These are phyloP conservation scores for Dendrocincla tyrannina DNA, from an alignment of 2,797 vertebrate genomes.

Conservation along the genomic window DNA sequence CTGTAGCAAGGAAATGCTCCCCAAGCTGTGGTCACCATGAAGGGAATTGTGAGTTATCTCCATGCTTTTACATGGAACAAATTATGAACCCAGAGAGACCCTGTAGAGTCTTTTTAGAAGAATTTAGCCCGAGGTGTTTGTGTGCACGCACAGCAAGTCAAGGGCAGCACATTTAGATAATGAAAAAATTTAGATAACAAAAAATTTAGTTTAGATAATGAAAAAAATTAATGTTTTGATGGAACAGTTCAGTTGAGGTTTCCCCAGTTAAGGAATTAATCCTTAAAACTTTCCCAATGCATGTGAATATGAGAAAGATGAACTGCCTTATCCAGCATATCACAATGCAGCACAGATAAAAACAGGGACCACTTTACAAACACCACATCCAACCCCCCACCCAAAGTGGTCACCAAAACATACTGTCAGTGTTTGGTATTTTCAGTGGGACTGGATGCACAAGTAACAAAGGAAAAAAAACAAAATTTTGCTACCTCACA, in stretches of 20 bases:
- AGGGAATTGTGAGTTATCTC: background rate
- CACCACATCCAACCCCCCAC: fast-evolving
- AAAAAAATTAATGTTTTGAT: background rate
- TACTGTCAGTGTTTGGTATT: background rate
- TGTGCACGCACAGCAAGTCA: background rate
- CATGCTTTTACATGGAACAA: background rate
- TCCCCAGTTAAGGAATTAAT: background rate
- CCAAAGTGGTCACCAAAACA: background rate
- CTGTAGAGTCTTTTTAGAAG: background rate
- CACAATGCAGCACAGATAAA: background rate
- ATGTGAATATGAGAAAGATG: background rate
- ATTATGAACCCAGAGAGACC: background rate
- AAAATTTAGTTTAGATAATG: background rate
- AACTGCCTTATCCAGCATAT: background rate
- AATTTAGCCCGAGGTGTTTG: background rate
- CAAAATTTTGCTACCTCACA: background rate
- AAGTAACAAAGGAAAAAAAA: background rate
- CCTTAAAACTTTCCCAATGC: background rate
- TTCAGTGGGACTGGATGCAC: background rate
- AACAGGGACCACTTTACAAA: background rate
- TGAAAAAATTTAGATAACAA: background rate
- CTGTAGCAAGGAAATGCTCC: background rate
- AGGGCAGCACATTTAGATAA: background rate
- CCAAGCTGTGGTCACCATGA: background rate
- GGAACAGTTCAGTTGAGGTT: background rate